phyloP scores from a whole-genome alignment of 1,140 invertebrate genomes.

The Papilio helenus region DNA sequence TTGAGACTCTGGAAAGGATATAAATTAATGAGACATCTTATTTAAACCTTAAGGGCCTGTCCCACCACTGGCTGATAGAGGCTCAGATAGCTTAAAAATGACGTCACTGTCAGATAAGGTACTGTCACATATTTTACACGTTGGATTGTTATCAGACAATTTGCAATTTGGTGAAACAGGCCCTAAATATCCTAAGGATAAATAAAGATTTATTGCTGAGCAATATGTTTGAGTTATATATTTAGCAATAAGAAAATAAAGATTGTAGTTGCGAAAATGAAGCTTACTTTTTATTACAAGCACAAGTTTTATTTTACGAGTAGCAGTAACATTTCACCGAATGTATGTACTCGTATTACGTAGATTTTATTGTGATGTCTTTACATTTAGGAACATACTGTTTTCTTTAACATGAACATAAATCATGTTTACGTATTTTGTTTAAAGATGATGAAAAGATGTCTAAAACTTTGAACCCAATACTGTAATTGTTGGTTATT shows the following conservation, averaged over 20 bases:
- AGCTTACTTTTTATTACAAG: not conserved
- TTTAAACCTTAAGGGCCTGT: too few species aligned
- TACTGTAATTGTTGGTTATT: too few species aligned
- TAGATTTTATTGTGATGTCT: constrained; percentile 20
- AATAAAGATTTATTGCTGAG: not conserved
- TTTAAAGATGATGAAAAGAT: not conserved
- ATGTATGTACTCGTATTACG: not conserved
- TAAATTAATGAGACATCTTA: too few species aligned
- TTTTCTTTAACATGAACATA: not conserved
- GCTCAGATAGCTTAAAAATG: too few species aligned
- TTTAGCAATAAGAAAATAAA: constrained; percentile 1
- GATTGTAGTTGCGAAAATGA: constrained; percentile 1
- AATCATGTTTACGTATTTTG: not conserved
- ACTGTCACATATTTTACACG: too few species aligned
- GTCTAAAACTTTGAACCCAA: too few species aligned
- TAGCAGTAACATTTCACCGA: constrained; percentile 9
- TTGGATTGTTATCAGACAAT: too few species aligned
- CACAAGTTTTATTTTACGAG: constrained; percentile 21
- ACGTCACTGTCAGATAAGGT: too few species aligned
- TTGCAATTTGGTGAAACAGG: too few species aligned
- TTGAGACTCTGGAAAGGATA: too few species aligned
- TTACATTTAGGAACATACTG: not conserved
- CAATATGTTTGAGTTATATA: not conserved
- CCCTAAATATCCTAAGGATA: too few species aligned
- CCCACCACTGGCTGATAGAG: too few species aligned